These are phyloP conservation scores for Bubo blakistoni DNA, from an alignment of 2,113 vertebrate species.

Conservation along the genomic window DNA sequence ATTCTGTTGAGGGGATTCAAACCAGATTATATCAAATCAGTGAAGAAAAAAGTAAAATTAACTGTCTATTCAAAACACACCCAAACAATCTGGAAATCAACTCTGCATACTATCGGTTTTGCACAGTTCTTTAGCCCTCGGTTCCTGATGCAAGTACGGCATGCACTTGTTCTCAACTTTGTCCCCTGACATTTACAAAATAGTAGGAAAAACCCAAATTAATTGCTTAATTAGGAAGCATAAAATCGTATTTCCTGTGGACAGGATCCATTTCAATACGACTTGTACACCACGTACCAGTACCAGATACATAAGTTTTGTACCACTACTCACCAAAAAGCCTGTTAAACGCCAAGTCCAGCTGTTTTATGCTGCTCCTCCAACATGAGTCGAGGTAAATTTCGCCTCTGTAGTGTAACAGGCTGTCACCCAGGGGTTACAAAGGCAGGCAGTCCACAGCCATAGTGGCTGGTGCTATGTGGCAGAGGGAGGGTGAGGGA, in stretches of 20 bases:
- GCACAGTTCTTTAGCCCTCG: neutral
- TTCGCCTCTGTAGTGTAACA: too few species aligned
- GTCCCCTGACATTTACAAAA: constrained; percentile 4
- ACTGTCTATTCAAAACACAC: neutral
- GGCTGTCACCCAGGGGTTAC: neutral
- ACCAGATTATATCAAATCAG: neutral
- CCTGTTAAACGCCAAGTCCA: neutral
- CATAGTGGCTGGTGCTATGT: accelerated
- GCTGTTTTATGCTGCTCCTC: neutral
- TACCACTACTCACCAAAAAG: constrained; percentile 25
- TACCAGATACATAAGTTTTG: neutral
- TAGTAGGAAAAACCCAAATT: constrained; percentile 1
- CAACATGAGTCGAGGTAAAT: neutral
- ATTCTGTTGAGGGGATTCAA: neutral
- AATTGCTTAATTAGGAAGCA: constrained; percentile 32
- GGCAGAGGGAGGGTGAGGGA: neutral
- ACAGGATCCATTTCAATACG: neutral
- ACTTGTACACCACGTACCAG: neutral
- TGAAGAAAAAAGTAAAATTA: neutral
- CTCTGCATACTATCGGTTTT: neutral
- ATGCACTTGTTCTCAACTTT: neutral
- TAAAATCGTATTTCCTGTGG: constrained; percentile 16
- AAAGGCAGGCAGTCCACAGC: neutral
- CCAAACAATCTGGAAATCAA: neutral
- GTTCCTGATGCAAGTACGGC: neutral